Evolutionary conservation across 2,888 invertebrate genomes (phyloP), one percentile per base, ranked within the genome.

Genomic region (Drosophila borealis): DNA sequence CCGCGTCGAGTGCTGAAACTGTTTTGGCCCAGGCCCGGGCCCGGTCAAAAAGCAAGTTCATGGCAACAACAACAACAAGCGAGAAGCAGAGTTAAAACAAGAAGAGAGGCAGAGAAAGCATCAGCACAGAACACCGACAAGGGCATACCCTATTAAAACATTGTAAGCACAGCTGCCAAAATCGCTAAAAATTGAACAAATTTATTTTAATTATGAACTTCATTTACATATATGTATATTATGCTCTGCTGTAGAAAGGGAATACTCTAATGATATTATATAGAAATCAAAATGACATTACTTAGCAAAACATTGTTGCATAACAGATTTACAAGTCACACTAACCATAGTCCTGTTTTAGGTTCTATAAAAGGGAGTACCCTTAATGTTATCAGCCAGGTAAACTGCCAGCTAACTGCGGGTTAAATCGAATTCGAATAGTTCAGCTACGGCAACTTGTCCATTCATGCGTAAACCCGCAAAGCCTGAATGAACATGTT

Each of bases 1-100:
- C 57, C 42, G 41, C 48, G 21, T 21, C 21, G 34, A 46, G 29
- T 56, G 53, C 48, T 39, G 4, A 42, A 36, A 13, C 48, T 36
- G 49, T 29, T 44, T 49, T 37, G 50, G 50, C 37, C 63, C 42
- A 21, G 17, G 25, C 25, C 21, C 46, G 50, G 42, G 42, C 56
- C 44, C 55, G 59, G 61, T 56, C 63, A 55, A 36, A 53, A 67
- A 59, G 65, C 63, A 78, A 77, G 78, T 78, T 78, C 78, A 73
- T 44, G 66, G 62, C 54, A 79, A 69, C 45, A 44, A 53, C 25
- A 42, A 14, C 42, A 42, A 19, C 19, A 48, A 44, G 29, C 45
- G 19, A 39, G 46, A 68, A 45, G 29, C 14, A 54, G 55, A 61
- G 50, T 44, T 54, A 51, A 55, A 45, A 34, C 37, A 59, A 57